Evolutionary conservation across 2,113 vertebrate genomes (phyloP).

Genomic region (Eulemur macaco): DNA sequence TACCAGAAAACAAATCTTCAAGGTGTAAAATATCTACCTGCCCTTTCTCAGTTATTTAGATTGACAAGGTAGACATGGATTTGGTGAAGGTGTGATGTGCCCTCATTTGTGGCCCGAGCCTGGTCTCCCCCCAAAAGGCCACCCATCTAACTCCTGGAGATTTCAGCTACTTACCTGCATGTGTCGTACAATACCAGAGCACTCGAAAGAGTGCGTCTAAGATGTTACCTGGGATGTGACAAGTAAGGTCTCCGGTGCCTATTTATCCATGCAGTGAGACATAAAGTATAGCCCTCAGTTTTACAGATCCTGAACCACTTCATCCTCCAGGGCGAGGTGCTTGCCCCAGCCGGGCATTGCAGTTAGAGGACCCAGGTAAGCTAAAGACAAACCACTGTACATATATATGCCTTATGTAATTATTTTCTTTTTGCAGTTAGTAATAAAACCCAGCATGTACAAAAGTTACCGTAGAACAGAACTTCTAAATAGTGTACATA

Average conservation of each 20-base stretch:
- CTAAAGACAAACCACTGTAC: constrained; percentile 85
- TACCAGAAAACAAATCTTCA: constrained; percentile 52
- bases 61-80: constrained; percentile 57
- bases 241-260: constrained; percentile 43
- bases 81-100: constrained; percentile 55
- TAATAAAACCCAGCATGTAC: constrained; percentile 92
- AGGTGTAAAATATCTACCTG: constrained; percentile 78
- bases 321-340: constrained; percentile 16
- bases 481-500: constrained; percentile 92
- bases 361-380: constrained; percentile 73
- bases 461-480: constrained; percentile 89
- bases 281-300: constrained; percentile 14
- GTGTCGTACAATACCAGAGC: constrained; percentile 12
- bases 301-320: constrained; percentile 24
- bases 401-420: constrained; percentile 94
- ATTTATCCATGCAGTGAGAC: background rate
- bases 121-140: constrained; percentile 35
- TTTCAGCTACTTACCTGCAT: background rate
- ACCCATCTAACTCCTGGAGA: constrained; percentile 9
- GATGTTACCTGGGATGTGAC: background rate
- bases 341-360: constrained; percentile 49
- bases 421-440: constrained; percentile 87
- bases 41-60: constrained; percentile 60
- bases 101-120: background rate
- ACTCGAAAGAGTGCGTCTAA: background rate